phyloP scores from a whole-genome alignment of 2,797 vertebrate genomes.

The Uromys caudimaculatus region DNA sequence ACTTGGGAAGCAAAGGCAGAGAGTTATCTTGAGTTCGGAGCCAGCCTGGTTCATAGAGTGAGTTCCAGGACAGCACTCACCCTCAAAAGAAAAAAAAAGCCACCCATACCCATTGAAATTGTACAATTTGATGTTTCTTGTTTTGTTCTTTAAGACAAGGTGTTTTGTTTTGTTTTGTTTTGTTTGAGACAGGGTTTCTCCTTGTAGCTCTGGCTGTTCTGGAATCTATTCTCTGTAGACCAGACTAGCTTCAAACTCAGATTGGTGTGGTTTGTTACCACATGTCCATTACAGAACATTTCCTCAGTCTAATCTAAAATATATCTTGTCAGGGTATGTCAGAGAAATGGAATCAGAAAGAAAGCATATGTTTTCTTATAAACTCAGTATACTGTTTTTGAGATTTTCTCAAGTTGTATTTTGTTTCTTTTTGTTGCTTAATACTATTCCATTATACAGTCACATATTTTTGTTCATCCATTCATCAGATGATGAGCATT shows the following conservation, averaged over 20 bases:
- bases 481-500: neutral
- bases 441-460: constrained; percentile 38
- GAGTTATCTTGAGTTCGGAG: neutral
- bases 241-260: neutral
- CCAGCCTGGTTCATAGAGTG: neutral
- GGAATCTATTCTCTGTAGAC: neutral
- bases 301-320: constrained; percentile 2
- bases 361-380: neutral
- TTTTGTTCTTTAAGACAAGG: neutral
- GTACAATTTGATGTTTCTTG: neutral
- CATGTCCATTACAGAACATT: neutral
- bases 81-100: neutral
- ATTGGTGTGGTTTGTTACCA: neutral
- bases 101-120: neutral
- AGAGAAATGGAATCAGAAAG: constrained; percentile 21
- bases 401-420: constrained; percentile 47
- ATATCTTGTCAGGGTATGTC: constrained; percentile 26
- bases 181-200: neutral
- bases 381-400: constrained; percentile 23
- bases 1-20: neutral
- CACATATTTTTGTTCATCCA: constrained; percentile 35
- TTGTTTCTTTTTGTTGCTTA: constrained; percentile 37
- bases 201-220: neutral
- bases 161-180: no score
- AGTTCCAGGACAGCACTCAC: neutral